Base-by-base conservation (phyloP, 2,797 vertebrate genomes). In the Bovichtus diacanthus region DNA sequence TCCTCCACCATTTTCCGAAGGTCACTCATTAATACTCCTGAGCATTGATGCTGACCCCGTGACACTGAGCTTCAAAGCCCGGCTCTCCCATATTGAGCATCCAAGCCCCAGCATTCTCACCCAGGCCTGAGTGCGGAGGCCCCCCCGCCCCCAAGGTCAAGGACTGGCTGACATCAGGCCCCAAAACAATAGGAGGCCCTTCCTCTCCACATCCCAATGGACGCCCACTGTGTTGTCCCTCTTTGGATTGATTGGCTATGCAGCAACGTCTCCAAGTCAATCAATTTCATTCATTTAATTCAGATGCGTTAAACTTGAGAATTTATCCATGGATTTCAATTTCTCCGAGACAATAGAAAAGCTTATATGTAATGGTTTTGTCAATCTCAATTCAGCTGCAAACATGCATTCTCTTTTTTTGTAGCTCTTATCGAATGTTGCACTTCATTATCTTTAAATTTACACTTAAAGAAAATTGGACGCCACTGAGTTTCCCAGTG, bases 1-100 rank as follows among this genome's bases (percentile, higher is more conserved):
- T 77, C 85, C 74, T 84, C 77, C 87, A 83, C 89, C 83, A 80
- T 95, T 95, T 94, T 93, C 88, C 76, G 90, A 94, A 95, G 94
- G 95, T 95, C 94, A 95, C 92, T 94, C 92, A 95, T 95, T 95
- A 95, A 96, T 95, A 93, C 92, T 90, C 84, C 85, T 92, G 88
- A 92, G 93, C 92, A 93, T 92, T 91, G 91, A 94, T 77, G 88
- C 89, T 90, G 90, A 95, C 95, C 94, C 74, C 0, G 1, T 91
- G 87, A 94, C 93, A 94, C 85, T 78, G 82, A 87, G 86, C 88
- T 88, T 93, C 90, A 95, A 94, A 94, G 90, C 90, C 86, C 27
- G 44, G 79, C 78, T 91, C 82, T 87, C 55, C 66, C 73, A 87
- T 92, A 93, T 88, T 87, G 84, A 93, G 87, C 83, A 86, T 76